Evolutionary conservation across 2,888 invertebrate species (phyloP), one percentile per base, ranked within the genome.

Genomic region (Lepidochrysops patricia): DNA sequence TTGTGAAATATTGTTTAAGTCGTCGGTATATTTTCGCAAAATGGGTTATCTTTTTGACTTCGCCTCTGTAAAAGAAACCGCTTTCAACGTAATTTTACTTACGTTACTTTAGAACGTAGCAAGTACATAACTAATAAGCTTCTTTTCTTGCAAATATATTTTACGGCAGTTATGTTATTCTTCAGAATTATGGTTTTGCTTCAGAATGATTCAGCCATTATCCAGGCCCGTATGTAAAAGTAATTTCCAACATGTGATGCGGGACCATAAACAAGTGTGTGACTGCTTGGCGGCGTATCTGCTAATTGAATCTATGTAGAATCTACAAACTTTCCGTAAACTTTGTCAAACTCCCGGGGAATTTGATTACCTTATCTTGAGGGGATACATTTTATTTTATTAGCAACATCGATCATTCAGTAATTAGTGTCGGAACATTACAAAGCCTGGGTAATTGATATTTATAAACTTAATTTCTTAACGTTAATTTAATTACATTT

Each of bases 241-340:
- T 52, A 52, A 32, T 29, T 54, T 19, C 54, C 19, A 32, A 54
- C 54, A 54, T 52, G 15, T 54, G 54, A 54, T 54, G 27, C 19
- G 54, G 54, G 25, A 32, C 19, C 32, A 54, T 54, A 54, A 54
- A 32, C 54, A 52, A 25, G 43, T 43, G 57, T 57, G 50, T 32
- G 58, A 49, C 49, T 29, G 58, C 49, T 69, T 67, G 66, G 66
- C 59, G 64, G 68, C 75, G 72, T 84, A 84, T 85, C 86, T 82
- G 67, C 76, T 86, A 86, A 87, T 86, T 87, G 82, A 86, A 86
- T 86, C 85, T 73, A 15, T 73, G 72, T 86, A 86, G 82, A 86
- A 86, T 86, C 84, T 73, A 19, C 73, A 72, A 85, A 84, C 81
- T 84, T 79, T 68, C 71, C 67, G 72, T 71, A 59, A 84, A 80